Percentiles rank a stretch among this genome's conserved stretches.
Conservation (phyloP, 2,797 vertebrate genomes). For the Gastrophryne carolinensis region DNA sequence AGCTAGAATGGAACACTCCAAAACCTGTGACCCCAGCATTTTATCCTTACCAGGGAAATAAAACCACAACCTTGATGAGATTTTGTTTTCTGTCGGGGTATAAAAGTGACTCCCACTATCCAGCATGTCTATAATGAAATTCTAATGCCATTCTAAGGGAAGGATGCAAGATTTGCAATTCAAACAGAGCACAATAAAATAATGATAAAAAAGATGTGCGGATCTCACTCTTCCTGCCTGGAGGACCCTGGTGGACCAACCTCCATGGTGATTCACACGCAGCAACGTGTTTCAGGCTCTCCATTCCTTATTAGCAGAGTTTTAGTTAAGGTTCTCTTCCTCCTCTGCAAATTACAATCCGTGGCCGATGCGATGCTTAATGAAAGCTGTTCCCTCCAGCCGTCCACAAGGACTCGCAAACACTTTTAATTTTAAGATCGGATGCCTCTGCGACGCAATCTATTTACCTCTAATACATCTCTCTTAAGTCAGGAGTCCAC, state of each 20-base stretch:
- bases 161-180: conserved; percentile 13
- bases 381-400: conserved; percentile 36
- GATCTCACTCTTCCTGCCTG: not conserved
- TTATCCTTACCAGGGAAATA: too few species aligned
- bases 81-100: too few species aligned
- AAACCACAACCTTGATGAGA: too few species aligned
- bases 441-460: conserved; percentile 18
- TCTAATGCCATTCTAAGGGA: not conserved
- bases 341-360: conserved; percentile 33
- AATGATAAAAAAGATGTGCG: not conserved
- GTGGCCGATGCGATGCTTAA: conserved; percentile 36
- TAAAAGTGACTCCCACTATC: too few species aligned
- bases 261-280: not conserved
- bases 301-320: too few species aligned
- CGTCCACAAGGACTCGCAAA: conserved; percentile 11
- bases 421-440: conserved; percentile 37
- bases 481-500: conserved; percentile 16
- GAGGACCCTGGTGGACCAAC: not conserved
- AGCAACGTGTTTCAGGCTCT: not conserved
- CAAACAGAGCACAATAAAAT: conserved; percentile 5
- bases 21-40: too few species aligned
- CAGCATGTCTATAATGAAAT: too few species aligned
- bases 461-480: conserved; percentile 40
- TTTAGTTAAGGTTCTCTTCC: conserved; percentile 21
- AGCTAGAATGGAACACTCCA: too few species aligned